A percentile compares a stretch with the other conserved stretches of the same genome.
Conservation (phyloP, 2,888 invertebrate species). For the Tenthredo mesomela region DNA sequence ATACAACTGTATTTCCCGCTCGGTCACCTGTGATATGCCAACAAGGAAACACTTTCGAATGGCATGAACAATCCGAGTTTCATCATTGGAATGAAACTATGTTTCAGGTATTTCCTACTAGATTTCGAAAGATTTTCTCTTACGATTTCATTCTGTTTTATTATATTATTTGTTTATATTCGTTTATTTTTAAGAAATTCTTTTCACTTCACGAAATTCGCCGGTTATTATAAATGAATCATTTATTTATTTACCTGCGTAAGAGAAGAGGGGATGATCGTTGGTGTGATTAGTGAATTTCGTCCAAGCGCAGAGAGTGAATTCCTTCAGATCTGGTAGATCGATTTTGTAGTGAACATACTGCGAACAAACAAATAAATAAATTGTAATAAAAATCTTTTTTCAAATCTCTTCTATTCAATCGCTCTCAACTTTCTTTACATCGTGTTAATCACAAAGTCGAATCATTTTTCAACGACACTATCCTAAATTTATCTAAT, state of each 20-base stretch:
- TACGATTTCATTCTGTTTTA: neutral
- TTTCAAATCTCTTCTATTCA: neutral
- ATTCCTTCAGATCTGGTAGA: slow-evolving; percentile 89
- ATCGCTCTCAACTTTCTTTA: neutral
- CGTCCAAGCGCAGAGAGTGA: slow-evolving; percentile 91
- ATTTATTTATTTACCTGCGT: slow-evolving; percentile 82
- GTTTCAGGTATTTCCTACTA: neutral
- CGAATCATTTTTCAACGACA: no score
- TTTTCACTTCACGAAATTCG: no score
- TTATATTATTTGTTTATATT: neutral
- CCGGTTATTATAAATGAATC: neutral
- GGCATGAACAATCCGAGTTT: slow-evolving; percentile 33
- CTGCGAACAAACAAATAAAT: slow-evolving; percentile 78
- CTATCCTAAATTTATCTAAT: no score
- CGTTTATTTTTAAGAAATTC: neutral
- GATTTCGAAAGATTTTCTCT: slow-evolving; percentile 16
- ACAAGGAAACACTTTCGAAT: slow-evolving; percentile 35
- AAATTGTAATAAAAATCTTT: neutral
- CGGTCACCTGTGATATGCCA: neutral
- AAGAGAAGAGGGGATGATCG: slow-evolving; percentile 91
- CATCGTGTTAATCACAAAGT: neutral
- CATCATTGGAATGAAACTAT: neutral
- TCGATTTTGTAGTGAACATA: slow-evolving; percentile 87
- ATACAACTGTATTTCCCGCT: neutral
- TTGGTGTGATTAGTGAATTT: slow-evolving; percentile 90